Evolutionary conservation across 2,888 invertebrate species (phyloP), one percentile per base, ranked within the genome.

Genomic region (Ariolimax columbianus): DNA sequence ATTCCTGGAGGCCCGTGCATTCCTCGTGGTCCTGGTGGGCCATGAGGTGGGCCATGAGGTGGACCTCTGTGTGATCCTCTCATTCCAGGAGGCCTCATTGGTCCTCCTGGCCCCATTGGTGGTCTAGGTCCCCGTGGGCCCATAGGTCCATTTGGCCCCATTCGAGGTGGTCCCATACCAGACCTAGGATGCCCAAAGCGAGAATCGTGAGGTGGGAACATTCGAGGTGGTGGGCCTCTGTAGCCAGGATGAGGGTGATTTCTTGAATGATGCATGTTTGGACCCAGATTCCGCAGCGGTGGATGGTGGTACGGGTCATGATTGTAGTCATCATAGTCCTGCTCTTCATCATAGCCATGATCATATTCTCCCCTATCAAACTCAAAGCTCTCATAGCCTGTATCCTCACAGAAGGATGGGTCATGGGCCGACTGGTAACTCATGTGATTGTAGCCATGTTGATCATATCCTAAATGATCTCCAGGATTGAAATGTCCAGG

Each of bases 41-140:
- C 89, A 59, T 84, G 87, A 17, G 89, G 90, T 23, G 88, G 91
- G 7, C 89, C 89, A 59, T 84, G 87, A 17, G 89, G 90, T 36
- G 89, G 89, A 33, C 87, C 87, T 43, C 88, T 86, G 38, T 87
- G 82, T 68, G 89, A 89, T 40, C 89, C 89, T 88, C 80, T 81
- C 80, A 77, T 80, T 19, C 87, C 88, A 63, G 89, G 89, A 33
- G 90, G 90, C 75, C 90, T 89, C 89, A 90, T 89, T 47, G 89
- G 89, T 77, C 88, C 86, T 75, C 86, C 88, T 59, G 88, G 88
- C 38, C 87, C 86, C 84, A 85, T 86, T 30, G 80, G 84, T 51
- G 78, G 83, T 47, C 86, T 80, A 47, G 85, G 87, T 26, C 83
- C 84, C 9, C 78, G 81, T 55, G 87, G 87, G 17, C 86, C 86